Base-by-base conservation (phyloP, 2,797 vertebrate genomes). In the Gallinago stenura region DNA sequence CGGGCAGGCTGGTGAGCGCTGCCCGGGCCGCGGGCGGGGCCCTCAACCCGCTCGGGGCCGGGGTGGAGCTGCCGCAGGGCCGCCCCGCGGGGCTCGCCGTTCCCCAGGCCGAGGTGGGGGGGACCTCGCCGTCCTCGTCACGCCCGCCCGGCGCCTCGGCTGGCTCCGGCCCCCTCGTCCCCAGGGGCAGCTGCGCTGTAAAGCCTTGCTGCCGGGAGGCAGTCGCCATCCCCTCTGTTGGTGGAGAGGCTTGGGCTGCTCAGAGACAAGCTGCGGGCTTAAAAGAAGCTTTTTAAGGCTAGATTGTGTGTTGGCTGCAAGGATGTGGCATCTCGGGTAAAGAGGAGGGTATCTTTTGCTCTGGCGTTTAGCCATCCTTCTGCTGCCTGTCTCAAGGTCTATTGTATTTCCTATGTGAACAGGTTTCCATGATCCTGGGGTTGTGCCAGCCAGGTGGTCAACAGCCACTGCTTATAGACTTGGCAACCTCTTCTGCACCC, bases 1-100 rank as follows among this genome's bases (percentile, higher is more conserved):
- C 98, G 48, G 98, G 98, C 90, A 98, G 98, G 97, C 98, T 98
- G 98, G 98, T 98, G 97, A 98, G 98, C 94, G 83, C 88, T 45
- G 94, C 90, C 89, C 86, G 90, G 89, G 84, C 84, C 81, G 60
- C 83, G 65, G 65, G 66, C 75, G 90, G 76, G 87, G 87, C 65
- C 83, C 70, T 79, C 54, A 62, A 66, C 65, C 82, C 75, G 83
- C 85, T 64, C 60, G 56, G 93, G 84, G 81, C 57, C 56, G 81
- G 53, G 80, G 24, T 46, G 90, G 53, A 64, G 89, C 77, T 93
- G 89, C 83, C 62, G 50, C 73, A 26, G 84, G 48, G 81, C 54
- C 30, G 33, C 53, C 30, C 53, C 10, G 31, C 31, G 56, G 73
- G 58, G 26, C 33, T 53, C 30, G 50, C 69, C 46, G 24, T 16